Base-by-base conservation (phyloP, 1,140 invertebrate species). In the Drosophila fuyamai region DNA sequence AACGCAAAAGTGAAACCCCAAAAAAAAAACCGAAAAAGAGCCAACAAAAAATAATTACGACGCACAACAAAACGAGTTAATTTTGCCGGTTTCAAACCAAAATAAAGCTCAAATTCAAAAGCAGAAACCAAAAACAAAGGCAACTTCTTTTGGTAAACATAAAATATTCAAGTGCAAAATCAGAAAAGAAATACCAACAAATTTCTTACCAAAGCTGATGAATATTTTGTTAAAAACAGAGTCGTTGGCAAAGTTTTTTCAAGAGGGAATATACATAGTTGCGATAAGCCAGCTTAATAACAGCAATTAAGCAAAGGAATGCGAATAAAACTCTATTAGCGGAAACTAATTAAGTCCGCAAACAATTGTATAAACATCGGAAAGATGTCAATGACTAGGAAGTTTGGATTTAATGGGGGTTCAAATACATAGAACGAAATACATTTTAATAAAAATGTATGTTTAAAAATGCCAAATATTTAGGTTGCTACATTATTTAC, bases 121-220 rank as follows among this genome's bases (percentile, higher is more conserved):
- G 43, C 62, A 47, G 40, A 54, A 50, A 73, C 46, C 56, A 16
- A 65, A 29, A 29, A 16, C 62, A 47, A 58, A 59, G 27, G 16
- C 50, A 48, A 76, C 46, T 76, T 51, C 41, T 53, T 79, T 74
- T 65, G n/a, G 13, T 66, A 62, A 74, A 76, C 14, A 44, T n/a
- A 63, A 38, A 40, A 16, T 12, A 71, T 78, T 82, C 67, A 86
- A 86, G 76, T 76, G 67, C 76, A 86, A 82, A 81, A 48, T 67
- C 70, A 76, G 13, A 54, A 60, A 14, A 65, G 13, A 27, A 12
- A 48, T 68, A 36, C 29, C 44, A 38, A 57, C 40, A 6, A 67
- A 14, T 23, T 27, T 44, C 70, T 40, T 59, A 16, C 5, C 10
- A 32, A 10, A 54, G 54, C 71, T 65, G 76, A 62, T 62, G 57